Percentiles rank a stretch among this genome's conserved stretches.
phyloP scores from a whole-genome alignment of 2,113 vertebrate genomes.

The Pomatorhinus ruficollis region DNA sequence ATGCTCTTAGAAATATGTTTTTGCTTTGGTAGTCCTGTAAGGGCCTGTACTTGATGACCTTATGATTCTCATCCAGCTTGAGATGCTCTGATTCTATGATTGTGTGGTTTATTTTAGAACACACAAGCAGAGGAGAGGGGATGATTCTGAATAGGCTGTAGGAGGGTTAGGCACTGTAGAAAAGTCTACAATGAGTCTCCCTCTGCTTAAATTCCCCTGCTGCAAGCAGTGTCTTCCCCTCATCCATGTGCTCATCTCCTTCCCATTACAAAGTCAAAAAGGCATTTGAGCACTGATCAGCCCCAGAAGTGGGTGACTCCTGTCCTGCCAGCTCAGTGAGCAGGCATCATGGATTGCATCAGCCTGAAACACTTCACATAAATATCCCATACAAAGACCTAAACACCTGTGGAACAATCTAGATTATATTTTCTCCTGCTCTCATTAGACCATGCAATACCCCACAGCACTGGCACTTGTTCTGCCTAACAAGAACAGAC shows the following conservation, averaged over 20 bases:
- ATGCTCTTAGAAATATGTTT: neutral
- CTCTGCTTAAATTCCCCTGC: neutral
- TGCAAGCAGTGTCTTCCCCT: neutral
- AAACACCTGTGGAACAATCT: neutral
- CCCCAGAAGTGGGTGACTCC: neutral
- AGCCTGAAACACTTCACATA: neutral
- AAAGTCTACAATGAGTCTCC: neutral
- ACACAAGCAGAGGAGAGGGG: neutral
- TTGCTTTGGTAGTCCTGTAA: neutral
- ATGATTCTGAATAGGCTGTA: neutral
- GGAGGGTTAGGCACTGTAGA: neutral
- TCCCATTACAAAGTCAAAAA: neutral
- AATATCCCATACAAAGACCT: neutral
- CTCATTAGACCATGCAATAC: neutral
- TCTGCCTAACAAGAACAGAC: neutral
- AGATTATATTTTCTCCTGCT: neutral
- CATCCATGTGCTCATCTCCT: neutral
- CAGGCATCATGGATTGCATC: fast-evolving
- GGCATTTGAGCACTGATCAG: neutral
- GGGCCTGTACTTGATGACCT: neutral
- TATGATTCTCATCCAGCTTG: neutral
- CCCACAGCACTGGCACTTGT: no score
- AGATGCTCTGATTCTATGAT: neutral
- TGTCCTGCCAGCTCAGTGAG: neutral
- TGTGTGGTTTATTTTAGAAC: neutral